Percentiles rank a stretch among this genome's conserved stretches.
Evolutionary conservation across 2,113 vertebrate species (phyloP).

Genomic region (Camelus dromedarius): DNA sequence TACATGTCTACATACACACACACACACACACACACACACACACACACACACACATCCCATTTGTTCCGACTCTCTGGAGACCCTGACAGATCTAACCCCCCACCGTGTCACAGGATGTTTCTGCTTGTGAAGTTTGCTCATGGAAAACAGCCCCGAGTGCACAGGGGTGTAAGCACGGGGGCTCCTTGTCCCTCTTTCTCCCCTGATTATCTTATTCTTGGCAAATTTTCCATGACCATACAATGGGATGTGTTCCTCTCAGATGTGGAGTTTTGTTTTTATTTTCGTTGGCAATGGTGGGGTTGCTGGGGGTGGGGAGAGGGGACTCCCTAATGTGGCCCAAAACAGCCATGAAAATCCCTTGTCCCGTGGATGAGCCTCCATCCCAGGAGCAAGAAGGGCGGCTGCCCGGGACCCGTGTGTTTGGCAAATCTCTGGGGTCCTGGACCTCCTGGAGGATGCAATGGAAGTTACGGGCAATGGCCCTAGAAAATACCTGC

Average conservation of each 20-base stretch:
- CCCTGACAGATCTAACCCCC: background rate
- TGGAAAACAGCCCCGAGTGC: background rate
- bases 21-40: no score
- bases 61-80: background rate
- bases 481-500: accelerated
- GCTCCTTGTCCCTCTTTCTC: background rate
- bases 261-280: background rate
- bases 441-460: background rate
- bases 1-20: no score
- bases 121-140: accelerated
- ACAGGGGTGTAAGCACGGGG: accelerated
- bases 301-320: background rate
- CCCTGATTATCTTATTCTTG: background rate
- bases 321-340: background rate
- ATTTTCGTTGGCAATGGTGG: background rate
- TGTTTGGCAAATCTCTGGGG: background rate
- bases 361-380: accelerated
- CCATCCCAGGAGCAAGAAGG: background rate
- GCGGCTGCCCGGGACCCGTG: no score
- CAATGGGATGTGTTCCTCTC: background rate
- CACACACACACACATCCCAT: background rate
- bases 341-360: background rate
- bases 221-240: background rate
- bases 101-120: accelerated
- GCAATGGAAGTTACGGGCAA: background rate